phyloP scores from a whole-genome alignment of 1,140 invertebrate genomes.

The Drosophila parabipectinata region DNA sequence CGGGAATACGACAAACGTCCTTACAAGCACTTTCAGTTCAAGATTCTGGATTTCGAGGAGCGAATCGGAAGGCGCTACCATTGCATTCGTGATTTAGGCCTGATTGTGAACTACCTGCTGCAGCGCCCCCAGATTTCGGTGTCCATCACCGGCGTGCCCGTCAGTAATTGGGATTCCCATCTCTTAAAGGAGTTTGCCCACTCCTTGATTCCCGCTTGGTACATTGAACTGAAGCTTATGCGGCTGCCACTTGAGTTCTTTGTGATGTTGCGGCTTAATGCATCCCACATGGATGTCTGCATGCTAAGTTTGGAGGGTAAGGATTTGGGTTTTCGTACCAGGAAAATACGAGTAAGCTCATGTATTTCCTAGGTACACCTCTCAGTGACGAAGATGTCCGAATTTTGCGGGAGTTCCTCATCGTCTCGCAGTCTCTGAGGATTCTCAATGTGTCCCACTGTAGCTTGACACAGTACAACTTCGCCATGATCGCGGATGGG shows the following conservation, averaged over 20 bases:
- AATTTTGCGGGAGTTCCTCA: slow-evolving; percentile 49
- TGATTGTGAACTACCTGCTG: slow-evolving; percentile 59
- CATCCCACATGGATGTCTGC: slow-evolving; percentile 33
- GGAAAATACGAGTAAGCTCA: no score
- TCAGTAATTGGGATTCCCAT: slow-evolving; percentile 37
- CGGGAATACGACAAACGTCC: slow-evolving; percentile 77
- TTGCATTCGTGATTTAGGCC: slow-evolving; percentile 50
- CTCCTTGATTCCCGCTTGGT: slow-evolving; percentile 22
- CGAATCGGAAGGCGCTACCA: slow-evolving; percentile 60
- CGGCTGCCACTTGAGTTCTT: slow-evolving; percentile 63
- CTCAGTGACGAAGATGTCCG: slow-evolving; percentile 28
- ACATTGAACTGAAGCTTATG: slow-evolving; percentile 64
- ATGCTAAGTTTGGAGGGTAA: slow-evolving; percentile 68
- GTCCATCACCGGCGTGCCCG: slow-evolving; percentile 31
- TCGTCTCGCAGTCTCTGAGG: slow-evolving; percentile 44
- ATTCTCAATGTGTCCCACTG: slow-evolving; percentile 59
- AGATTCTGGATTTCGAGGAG: slow-evolving; percentile 60
- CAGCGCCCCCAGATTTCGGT: slow-evolving; percentile 13
- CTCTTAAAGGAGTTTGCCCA: slow-evolving; percentile 51
- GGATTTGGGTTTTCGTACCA: neutral
- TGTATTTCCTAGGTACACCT: slow-evolving; percentile 52
- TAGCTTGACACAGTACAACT: slow-evolving; percentile 66
- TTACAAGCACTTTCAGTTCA: slow-evolving; percentile 60
- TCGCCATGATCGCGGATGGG: slow-evolving; percentile 64
- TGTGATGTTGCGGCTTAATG: slow-evolving; percentile 55